A percentile compares a stretch with the other conserved stretches of the same genome.
These are phyloP conservation scores for Platycheirus rosarum DNA, from an alignment of 2,888 invertebrate species.

Conservation along the genomic window DNA sequence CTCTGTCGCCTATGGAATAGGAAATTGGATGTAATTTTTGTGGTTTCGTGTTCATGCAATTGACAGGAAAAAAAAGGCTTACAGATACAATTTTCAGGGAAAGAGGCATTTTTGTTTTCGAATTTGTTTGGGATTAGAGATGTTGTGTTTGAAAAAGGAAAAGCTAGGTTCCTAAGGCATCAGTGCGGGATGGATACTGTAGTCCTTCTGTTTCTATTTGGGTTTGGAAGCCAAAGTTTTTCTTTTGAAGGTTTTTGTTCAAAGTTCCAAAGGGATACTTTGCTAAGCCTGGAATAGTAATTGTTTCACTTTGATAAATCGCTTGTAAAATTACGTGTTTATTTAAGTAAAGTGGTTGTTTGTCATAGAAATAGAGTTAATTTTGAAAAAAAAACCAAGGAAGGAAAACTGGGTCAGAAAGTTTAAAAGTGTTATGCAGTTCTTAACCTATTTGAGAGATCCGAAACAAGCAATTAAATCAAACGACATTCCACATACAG, in stretches of 20 bases:
- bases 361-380: too few relatives aligned
- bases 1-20: background rate
- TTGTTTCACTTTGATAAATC: slow-evolving; percentile 30
- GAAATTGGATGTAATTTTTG: slow-evolving; percentile 42
- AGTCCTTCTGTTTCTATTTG: background rate
- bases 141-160: slow-evolving; percentile 16
- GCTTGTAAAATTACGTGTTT: slow-evolving; percentile 2
- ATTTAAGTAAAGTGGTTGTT: slow-evolving; percentile 3
- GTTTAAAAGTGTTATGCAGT: too few relatives aligned
- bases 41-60: slow-evolving; percentile 46
- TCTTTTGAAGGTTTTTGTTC: background rate
- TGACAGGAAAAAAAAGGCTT: slow-evolving; percentile 44
- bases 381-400: too few relatives aligned
- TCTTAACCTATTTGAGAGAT: too few relatives aligned
- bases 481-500: too few relatives aligned
- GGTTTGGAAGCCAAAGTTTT: slow-evolving; percentile 4
- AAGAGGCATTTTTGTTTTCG: slow-evolving; percentile 22
- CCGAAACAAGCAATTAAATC: too few relatives aligned
- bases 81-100: slow-evolving; percentile 17
- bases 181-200: background rate
- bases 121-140: slow-evolving; percentile 34
- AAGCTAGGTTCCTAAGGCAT: too few relatives aligned
- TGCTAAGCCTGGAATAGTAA: background rate
- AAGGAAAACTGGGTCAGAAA: too few relatives aligned
- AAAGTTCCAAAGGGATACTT: slow-evolving; percentile 10